phyloP scores from a whole-genome alignment of 2,888 invertebrate genomes.

The Incurvaria masculella region DNA sequence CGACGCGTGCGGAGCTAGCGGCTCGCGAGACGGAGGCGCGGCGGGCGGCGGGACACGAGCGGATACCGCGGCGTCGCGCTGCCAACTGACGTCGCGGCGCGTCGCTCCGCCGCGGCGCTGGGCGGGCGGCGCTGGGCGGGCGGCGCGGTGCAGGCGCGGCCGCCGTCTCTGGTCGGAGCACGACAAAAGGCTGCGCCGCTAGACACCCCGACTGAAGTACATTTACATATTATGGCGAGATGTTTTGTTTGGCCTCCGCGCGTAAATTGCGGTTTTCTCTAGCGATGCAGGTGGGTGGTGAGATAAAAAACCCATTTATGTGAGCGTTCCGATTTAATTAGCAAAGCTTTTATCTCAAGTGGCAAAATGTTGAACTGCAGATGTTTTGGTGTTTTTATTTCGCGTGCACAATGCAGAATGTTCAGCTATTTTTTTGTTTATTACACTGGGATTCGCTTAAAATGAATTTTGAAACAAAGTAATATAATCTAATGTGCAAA shows the following conservation, averaged over 20 bases:
- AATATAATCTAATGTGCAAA: no score
- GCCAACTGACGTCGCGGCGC: background rate
- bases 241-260: background rate
- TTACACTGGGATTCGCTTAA: no score
- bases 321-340: background rate
- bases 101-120: background rate
- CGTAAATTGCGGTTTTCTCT: background rate
- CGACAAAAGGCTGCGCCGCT: background rate
- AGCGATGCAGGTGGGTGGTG: background rate
- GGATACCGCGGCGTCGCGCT: background rate
- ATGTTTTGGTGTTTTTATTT: no score
- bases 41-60: background rate
- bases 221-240: background rate
- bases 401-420: no score
- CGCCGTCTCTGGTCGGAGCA: background rate
- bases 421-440: no score
- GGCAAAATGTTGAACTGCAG: no score
- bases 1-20: background rate
- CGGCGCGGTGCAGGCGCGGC: background rate
- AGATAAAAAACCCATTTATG: background rate
- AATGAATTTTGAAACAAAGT: no score
- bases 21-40: background rate
- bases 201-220: background rate
- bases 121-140: background rate
- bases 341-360: background rate